Percentiles rank a stretch among this genome's conserved stretches.
Conservation (phyloP, 1,140 invertebrate species). For the Harlomillsia oculata region DNA sequence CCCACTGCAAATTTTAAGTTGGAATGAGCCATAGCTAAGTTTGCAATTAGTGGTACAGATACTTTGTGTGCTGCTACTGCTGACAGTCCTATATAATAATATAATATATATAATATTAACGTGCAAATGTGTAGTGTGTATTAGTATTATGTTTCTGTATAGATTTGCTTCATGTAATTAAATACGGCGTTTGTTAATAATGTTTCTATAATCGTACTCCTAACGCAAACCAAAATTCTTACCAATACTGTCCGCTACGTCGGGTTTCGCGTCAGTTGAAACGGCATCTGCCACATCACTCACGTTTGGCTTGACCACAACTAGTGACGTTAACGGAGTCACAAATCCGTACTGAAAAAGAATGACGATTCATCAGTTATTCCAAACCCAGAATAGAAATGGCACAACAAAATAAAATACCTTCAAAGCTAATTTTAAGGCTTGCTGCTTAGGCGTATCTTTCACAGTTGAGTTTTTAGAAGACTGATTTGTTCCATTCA, state of each 20-base stretch:
- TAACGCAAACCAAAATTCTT: neutral
- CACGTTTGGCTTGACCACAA: conserved; percentile 54
- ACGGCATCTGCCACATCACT: conserved; percentile 28
- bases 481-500: neutral
- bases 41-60: conserved; percentile 2
- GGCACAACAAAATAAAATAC: conserved; percentile 30
- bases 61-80: neutral
- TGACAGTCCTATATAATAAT: neutral
- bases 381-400: neutral
- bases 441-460: conserved; percentile 39
- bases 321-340: conserved; percentile 58
- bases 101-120: too few relatives aligned
- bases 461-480: conserved; percentile 1
- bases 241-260: conserved; percentile 7
- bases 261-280: conserved; percentile 17
- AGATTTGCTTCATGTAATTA: too few relatives aligned
- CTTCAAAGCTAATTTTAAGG: conserved; percentile 45
- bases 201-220: too few relatives aligned
- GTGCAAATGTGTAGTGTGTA: too few relatives aligned
- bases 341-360: conserved; percentile 55
- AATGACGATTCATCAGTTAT: neutral
- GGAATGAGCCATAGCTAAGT: neutral
- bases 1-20: conserved; percentile 6
- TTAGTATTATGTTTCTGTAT: too few relatives aligned
- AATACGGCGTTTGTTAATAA: too few relatives aligned